Conservation (phyloP, 2,797 vertebrate genomes). For the Peromyscus nudipes region DNA sequence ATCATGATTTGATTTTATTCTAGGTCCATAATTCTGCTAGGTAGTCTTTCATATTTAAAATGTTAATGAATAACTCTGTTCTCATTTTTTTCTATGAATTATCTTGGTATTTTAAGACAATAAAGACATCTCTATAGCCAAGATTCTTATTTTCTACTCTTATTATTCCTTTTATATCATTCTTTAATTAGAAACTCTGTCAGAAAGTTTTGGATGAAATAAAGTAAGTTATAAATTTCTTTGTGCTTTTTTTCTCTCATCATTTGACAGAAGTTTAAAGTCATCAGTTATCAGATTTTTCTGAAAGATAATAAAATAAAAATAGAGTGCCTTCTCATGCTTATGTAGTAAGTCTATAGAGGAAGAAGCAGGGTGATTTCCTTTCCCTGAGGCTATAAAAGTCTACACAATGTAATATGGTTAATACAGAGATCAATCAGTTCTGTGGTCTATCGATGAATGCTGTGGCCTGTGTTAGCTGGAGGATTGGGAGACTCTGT, state of each 20-base stretch:
- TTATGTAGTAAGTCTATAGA: background rate
- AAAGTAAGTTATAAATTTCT: constrained; percentile 5
- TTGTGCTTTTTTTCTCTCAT: constrained; percentile 21
- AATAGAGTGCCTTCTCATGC: background rate
- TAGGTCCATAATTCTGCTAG: background rate
- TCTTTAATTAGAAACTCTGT: background rate
- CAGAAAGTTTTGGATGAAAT: background rate
- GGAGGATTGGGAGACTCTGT: background rate
- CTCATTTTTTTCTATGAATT: constrained; percentile 29
- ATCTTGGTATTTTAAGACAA: constrained; percentile 3
- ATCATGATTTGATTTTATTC: background rate
- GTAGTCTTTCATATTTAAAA: constrained; percentile 29
- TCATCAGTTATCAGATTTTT: background rate
- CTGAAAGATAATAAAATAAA: constrained; percentile 31
- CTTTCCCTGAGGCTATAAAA: background rate
- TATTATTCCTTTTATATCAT: background rate
- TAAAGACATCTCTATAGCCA: constrained; percentile 23
- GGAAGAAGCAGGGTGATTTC: background rate
- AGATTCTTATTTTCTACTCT: background rate
- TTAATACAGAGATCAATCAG: background rate
- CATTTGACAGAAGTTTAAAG: constrained; percentile 30
- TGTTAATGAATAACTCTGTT: background rate
- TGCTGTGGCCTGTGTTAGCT: background rate
- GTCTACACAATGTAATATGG: background rate
- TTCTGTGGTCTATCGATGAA: background rate